phyloP scores from a whole-genome alignment of 2,113 vertebrate species.

The Trematomus loennbergii region DNA sequence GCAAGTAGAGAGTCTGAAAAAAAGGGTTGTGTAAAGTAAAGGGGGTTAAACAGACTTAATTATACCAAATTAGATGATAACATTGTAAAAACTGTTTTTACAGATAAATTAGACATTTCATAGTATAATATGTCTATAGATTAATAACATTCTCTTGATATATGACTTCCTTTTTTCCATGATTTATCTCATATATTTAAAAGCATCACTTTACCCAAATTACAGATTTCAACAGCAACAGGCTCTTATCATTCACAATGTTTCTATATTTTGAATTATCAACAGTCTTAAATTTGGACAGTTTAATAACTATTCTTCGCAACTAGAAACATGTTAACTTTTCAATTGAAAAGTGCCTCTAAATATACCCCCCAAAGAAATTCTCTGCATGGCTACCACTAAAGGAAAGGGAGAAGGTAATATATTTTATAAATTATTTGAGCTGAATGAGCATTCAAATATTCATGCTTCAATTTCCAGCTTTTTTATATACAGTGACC shows the following conservation, averaged over 20 bases:
- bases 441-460: neutral
- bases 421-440: neutral
- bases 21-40: neutral
- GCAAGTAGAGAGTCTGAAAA: slow-evolving; percentile 1
- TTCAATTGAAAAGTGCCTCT: neutral
- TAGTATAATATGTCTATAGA: neutral
- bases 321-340: neutral
- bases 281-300: neutral
- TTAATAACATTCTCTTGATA: neutral
- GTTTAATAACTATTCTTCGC: neutral
- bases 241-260: neutral
- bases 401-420: neutral
- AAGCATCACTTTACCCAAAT: neutral
- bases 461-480: neutral
- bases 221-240: too few species aligned
- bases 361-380: neutral
- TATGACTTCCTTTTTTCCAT: neutral
- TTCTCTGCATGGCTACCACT: neutral
- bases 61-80: neutral
- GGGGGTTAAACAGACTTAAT: neutral
- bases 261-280: neutral
- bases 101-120: neutral
- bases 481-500: too few species aligned
- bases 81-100: neutral
- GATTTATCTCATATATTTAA: neutral